phyloP scores from a whole-genome alignment of 2,797 vertebrate species.

The Poecilia wingei region DNA sequence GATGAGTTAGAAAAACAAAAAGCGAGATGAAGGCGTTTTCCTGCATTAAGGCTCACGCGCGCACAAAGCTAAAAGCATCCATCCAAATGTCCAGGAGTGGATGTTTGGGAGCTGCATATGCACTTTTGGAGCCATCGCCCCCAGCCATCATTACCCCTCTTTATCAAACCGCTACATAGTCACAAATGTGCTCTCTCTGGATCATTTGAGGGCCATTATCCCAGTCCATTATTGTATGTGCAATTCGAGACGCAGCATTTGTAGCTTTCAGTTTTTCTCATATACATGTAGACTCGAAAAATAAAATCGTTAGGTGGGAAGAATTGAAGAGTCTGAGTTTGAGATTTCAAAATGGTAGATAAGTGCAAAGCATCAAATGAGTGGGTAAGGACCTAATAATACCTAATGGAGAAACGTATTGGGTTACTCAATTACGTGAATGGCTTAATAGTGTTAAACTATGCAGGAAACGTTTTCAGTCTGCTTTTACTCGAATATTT shows the following conservation, averaged over 20 bases:
- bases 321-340: not conserved
- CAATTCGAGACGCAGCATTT: slow-evolving; percentile 58
- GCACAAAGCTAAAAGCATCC: slow-evolving; percentile 53
- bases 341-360: slow-evolving; percentile 13
- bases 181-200: slow-evolving; percentile 61
- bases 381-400: not conserved
- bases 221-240: slow-evolving; percentile 52
- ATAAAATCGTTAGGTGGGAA: not conserved
- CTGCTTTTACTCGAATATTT: not conserved
- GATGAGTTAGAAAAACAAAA: slow-evolving; percentile 34
- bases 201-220: slow-evolving; percentile 66
- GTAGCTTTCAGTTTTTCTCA: slow-evolving; percentile 31
- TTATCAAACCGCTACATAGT: slow-evolving; percentile 63
- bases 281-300: slow-evolving; percentile 1
- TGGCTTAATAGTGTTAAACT: not conserved
- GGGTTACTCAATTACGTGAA: slow-evolving; percentile 1
- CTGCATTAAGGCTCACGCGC: slow-evolving; percentile 22
- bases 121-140: slow-evolving; percentile 59
- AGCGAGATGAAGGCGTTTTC: slow-evolving; percentile 16
- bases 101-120: slow-evolving; percentile 56
- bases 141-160: slow-evolving; percentile 61
- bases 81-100: slow-evolving; percentile 49
- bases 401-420: not conserved
- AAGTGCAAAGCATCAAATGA: not conserved
- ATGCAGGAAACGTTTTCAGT: not conserved